phyloP scores from a whole-genome alignment of 2,888 invertebrate genomes.

The Epistrophe grossulariae region DNA sequence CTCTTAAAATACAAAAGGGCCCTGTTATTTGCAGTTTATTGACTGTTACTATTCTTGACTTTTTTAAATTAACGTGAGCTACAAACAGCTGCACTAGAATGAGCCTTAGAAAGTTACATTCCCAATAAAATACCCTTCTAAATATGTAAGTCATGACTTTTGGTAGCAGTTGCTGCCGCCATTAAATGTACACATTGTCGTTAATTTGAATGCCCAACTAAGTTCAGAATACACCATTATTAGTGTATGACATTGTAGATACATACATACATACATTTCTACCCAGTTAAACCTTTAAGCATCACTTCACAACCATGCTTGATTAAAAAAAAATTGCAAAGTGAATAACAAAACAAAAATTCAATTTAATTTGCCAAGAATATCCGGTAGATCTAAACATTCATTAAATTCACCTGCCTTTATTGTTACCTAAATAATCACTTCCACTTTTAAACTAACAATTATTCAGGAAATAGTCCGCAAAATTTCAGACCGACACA shows the following conservation, averaged over 20 bases:
- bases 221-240: neutral
- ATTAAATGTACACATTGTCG: neutral
- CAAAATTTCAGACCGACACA: neutral
- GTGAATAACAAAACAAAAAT: constrained; percentile 8
- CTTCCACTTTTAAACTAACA: neutral
- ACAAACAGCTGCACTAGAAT: too few relatives aligned
- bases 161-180: neutral
- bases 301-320: constrained; percentile 1
- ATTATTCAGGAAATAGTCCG: neutral
- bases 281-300: constrained; percentile 6
- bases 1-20: too few relatives aligned
- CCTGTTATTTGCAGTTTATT: too few relatives aligned
- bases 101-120: neutral
- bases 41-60: too few relatives aligned
- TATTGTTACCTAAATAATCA: neutral
- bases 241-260: neutral
- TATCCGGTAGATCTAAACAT: constrained; percentile 36
- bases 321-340: constrained; percentile 1
- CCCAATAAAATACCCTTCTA: neutral
- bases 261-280: neutral
- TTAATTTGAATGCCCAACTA: neutral
- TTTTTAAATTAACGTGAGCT: too few relatives aligned
- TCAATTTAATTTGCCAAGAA: constrained; percentile 10
- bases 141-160: neutral
- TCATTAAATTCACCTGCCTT: constrained; percentile 17